Evolutionary conservation across 2,113 vertebrate genomes (phyloP).

Genomic region (Strigops habroptila): DNA sequence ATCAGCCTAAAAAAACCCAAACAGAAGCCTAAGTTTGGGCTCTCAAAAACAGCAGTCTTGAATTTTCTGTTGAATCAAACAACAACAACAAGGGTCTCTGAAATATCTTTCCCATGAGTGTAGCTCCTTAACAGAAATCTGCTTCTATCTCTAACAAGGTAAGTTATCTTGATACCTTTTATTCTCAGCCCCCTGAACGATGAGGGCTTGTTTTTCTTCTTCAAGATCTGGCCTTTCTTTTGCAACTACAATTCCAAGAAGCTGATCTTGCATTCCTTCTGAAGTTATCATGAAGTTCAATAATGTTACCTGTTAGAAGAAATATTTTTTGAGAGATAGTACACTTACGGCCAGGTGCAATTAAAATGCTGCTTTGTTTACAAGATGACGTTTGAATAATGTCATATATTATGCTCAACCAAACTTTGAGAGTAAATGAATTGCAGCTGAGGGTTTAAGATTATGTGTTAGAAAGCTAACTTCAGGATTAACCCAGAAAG

Average conservation of each 20-base stretch:
- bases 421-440: neutral
- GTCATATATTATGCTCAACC: neutral
- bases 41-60: neutral
- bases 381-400: neutral
- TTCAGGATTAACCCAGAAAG: neutral
- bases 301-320: conserved; percentile 79
- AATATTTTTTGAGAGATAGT: neutral
- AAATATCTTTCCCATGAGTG: neutral
- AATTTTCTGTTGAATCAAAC: neutral
- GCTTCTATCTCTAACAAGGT: neutral
- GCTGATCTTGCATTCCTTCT: conserved; percentile 90
- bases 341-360: neutral
- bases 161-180: conserved; percentile 78
- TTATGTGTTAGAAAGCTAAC: neutral
- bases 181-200: conserved; percentile 88
- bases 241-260: conserved; percentile 89
- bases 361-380: neutral
- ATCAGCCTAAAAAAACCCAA: neutral
- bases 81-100: neutral
- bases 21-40: neutral
- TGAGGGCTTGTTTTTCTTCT: conserved; percentile 88
- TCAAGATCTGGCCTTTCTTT: conserved; percentile 89
- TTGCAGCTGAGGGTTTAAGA: neutral
- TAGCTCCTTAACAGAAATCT: neutral
- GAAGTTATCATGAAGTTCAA: conserved; percentile 93